Percentiles rank a stretch among this genome's conserved stretches.
These are phyloP conservation scores for Aphodius granarius DNA, from an alignment of 2,888 invertebrate genomes.

Conservation along the genomic window DNA sequence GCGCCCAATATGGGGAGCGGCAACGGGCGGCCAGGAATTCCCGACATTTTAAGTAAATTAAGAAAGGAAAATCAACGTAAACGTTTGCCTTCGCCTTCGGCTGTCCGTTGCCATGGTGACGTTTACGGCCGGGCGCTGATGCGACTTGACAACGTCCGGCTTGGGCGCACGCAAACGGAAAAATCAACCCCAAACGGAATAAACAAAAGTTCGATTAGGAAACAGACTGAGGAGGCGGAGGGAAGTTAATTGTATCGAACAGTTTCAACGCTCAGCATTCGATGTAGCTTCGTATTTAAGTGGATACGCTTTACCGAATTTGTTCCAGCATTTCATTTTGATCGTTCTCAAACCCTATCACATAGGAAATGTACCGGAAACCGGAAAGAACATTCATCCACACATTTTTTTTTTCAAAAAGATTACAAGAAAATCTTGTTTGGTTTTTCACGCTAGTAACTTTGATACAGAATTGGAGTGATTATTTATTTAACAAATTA, in stretches of 20 bases:
- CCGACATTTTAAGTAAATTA: conserved; percentile 28
- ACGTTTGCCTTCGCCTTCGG: conserved; percentile 21
- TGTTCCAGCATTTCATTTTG: neutral
- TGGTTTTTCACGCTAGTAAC: no score
- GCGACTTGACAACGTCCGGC: conserved; percentile 24
- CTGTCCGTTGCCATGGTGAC: conserved; percentile 24
- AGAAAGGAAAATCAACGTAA: conserved; percentile 25
- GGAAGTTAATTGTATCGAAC: neutral
- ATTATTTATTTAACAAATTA: no score
- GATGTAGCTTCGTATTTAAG: neutral
- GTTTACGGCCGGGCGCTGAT: conserved; percentile 14
- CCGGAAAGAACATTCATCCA: no score
- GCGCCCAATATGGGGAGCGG: conserved; percentile 2
- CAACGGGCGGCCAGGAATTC: conserved; percentile 3
- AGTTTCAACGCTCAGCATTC: neutral
- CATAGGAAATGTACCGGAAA: neutral
- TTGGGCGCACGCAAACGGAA: conserved; percentile 5
- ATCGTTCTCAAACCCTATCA: neutral
- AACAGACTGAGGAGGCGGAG: neutral
- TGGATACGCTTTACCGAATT: neutral
- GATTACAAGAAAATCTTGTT: no score
- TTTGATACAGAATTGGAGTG: no score
- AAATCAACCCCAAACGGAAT: neutral
- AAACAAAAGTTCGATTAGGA: neutral
- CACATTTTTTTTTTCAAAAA: no score